phyloP scores from a whole-genome alignment of 2,797 vertebrate genomes.

The Enteromius thamalakanensis region DNA sequence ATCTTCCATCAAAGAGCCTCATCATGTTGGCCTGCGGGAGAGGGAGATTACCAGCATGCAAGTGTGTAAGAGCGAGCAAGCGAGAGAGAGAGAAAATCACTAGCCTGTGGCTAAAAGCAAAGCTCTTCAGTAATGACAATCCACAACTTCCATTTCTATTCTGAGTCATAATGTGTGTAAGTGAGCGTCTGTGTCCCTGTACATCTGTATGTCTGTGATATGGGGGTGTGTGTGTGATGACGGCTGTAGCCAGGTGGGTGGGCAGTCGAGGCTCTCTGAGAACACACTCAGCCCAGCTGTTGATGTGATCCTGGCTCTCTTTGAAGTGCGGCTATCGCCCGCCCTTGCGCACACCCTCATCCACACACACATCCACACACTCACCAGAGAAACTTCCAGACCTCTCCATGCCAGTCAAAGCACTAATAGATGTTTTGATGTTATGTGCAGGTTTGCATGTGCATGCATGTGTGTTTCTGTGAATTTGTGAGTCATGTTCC shows the following conservation, averaged over 20 bases:
- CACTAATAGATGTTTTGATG: slow-evolving; percentile 56
- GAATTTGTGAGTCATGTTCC: slow-evolving; percentile 45
- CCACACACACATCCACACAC: slow-evolving; percentile 41
- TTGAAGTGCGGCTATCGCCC: slow-evolving; percentile 60
- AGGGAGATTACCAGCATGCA: slow-evolving; percentile 48
- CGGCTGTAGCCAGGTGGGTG: slow-evolving; percentile 56
- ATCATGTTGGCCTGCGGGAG: slow-evolving; percentile 46
- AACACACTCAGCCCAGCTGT: slow-evolving; percentile 57
- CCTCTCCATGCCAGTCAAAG: slow-evolving; percentile 42
- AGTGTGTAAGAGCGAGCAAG: slow-evolving; percentile 37
- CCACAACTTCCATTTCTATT: slow-evolving; percentile 47
- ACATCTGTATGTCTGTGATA: slow-evolving; percentile 35
- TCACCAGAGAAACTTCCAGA: slow-evolving; percentile 41
- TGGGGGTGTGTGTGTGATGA: slow-evolving; percentile 43
- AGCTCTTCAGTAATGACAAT: slow-evolving; percentile 47
- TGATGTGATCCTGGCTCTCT: slow-evolving; percentile 54
- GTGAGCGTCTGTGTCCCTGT: slow-evolving; percentile 29
- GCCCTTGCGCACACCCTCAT: slow-evolving; percentile 40
- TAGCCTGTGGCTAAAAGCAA: slow-evolving; percentile 50
- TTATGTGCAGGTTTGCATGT: slow-evolving; percentile 45
- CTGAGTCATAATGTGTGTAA: slow-evolving; percentile 42
- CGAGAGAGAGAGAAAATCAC: slow-evolving; percentile 43
- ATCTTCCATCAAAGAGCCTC: slow-evolving; percentile 58
- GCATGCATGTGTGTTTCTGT: slow-evolving; percentile 48
- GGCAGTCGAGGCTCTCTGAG: slow-evolving; percentile 56